A percentile compares a stretch with the other conserved stretches of the same genome.
These are phyloP conservation scores for Gryllus longicercus DNA, from an alignment of 2,888 invertebrate genomes.

Conservation along the genomic window DNA sequence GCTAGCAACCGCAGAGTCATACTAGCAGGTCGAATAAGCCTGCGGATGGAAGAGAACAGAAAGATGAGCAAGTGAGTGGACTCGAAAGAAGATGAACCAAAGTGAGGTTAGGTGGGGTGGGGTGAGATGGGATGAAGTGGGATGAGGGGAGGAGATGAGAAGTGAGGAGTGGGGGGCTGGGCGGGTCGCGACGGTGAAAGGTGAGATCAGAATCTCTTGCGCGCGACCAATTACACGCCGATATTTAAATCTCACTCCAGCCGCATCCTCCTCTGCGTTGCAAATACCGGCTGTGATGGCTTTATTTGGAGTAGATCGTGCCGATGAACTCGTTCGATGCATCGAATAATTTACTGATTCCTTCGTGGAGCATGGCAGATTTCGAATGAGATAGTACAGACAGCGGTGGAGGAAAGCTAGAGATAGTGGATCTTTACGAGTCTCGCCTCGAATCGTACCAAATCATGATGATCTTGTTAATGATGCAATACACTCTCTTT, in stretches of 20 bases:
- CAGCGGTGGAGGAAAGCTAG: neutral
- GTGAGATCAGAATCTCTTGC: neutral
- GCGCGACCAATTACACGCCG: neutral
- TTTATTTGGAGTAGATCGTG: neutral
- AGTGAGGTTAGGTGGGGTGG: no score
- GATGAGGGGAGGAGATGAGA: no score
- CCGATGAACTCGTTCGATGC: neutral
- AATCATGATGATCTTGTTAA: neutral
- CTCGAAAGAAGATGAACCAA: no score
- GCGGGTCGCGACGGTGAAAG: no score
- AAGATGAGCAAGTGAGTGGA: no score
- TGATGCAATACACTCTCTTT: no score
- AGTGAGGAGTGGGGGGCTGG: no score
- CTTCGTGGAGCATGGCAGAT: neutral
- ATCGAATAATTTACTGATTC: neutral
- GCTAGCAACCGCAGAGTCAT: no score
- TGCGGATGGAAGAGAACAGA: no score
- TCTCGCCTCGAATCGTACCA: neutral
- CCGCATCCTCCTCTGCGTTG: neutral
- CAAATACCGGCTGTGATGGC: neutral
- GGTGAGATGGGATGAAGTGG: no score
- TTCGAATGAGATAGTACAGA: neutral
- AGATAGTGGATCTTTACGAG: conserved; percentile 4
- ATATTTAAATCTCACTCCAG: neutral
- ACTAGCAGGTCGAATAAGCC: no score